Evolutionary conservation across 1,140 invertebrate genomes (phyloP), one percentile per base, ranked within the genome.

Genomic region (Triops cancriformis): DNA sequence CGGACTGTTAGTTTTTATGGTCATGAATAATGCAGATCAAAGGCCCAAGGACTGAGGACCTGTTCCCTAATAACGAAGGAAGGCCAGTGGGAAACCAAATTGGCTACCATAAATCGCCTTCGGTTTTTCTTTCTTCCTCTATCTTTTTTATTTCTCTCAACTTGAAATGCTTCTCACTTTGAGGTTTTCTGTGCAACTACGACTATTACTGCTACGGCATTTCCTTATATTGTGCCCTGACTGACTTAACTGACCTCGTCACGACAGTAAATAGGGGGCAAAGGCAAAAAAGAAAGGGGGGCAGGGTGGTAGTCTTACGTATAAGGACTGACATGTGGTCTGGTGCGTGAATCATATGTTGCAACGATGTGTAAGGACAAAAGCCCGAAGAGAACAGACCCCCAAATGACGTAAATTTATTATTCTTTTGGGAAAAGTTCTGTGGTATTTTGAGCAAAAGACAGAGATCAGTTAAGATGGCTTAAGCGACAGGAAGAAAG

Each of bases 21-120:
- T 64, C 51, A 64, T 64, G 51, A 64, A 64, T 64, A 64, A 64
- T 64, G 18, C 51, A 64, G 51, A 64, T 64, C 18, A 64, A 37
- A 37, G 51, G 51, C 18, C 51, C 23, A 23, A 64, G 51, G 51
- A 64, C 51, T 23, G 51, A 64, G 14, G 51, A 64, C 51, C 51
- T 64, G 51, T 23, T 64, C 51, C 51, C n/a, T 64, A 64, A 64
- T 64, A 64, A 64, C 51, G 23, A 23, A 18, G 51, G 23, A 64
- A 23, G 51, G 18, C 51, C 14, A 64, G 31, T 37, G 14, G 51
- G 51, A 64, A 23, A 64, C 10, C 14, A 64, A 64, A 64, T 64
- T 64, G 51, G 51, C 18, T 18, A 23, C 51, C 51, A 64, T 64
- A 64, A 64, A 64, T 64, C 51, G 51, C 51, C 51, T 64, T 64